Evolutionary conservation across 2,113 vertebrate species (phyloP), one percentile per base, ranked within the genome.

Genomic region (Tragelaphus strepsiceros): DNA sequence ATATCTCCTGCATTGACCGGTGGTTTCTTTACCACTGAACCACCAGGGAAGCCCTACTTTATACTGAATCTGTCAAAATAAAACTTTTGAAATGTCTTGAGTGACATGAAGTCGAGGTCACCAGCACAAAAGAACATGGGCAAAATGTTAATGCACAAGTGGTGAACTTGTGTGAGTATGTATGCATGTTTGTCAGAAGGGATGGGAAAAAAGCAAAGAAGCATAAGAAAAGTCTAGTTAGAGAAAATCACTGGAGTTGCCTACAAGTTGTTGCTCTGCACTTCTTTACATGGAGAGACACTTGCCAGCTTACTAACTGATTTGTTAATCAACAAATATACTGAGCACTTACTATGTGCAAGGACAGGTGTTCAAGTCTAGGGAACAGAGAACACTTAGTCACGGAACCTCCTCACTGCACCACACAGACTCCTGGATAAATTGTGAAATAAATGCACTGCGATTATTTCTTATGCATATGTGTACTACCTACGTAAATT

Each of bases 401-500:
- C 71, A 62, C 7, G 28, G 8, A 92, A 26, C 56, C 32, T 93
- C 24, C 28, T 74, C 32, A 21, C 84, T 77, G 35, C 26, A 71
- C 13, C 16, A 80, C 43, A 88, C 53, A 71, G 67, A 58, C 9
- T 86, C 88, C 35, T 88, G 16, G 19, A 78, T 51, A 92, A 90
- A 94, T n/a, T 83, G 30, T 64, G 85, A 94, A 58, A 90, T 90
- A 59, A 81, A 93, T 61, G 39, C 53, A 35, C 56, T 96, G 92
- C 80, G 92, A 94, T 71, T 61, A 67, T 83, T 84, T 51, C 39
- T 22, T 91, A 30, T n/a, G n/a, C 54, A 30, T 90, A 59, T 30
- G 28, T 78, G 2, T 64, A 32, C 54, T 32, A 30, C 82, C 81
- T 85, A 88, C 93, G 26, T 84, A 90, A 92, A 81, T 96, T 97